Base-by-base conservation (phyloP, 2,113 vertebrate genomes). In the Condylura cristata region DNA sequence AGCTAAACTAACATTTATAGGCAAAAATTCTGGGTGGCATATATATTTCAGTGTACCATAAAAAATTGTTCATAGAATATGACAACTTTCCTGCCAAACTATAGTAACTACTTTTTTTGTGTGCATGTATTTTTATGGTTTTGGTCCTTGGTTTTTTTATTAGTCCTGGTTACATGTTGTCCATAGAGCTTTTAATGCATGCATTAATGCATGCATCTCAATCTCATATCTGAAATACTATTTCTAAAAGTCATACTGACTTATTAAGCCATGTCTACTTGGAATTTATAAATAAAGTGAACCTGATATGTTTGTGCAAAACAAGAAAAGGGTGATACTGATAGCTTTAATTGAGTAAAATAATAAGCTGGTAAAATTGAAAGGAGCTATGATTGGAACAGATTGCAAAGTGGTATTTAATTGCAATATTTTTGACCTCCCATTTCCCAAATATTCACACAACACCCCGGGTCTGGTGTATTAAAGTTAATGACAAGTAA, bases 1-100 rank as follows among this genome's bases (percentile, higher is more conserved):
- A 80, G 48, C 74, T 93, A 68, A 93, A 86, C 66, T 87, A 93
- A 95, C 70, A 96, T 96, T 95, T 94, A 92, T 10, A 0, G 0
- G 22, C 41, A 58, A 56, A 41, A 39, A 39, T 30, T 78, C 71
- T 93, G 28, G 74, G 61, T 48, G 28, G 53, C 34, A 66, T 34
- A 88, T 20, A 53, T 65, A 90, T 37, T 81, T 94, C 85, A 92
- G 44, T 71, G 32, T 44, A 58, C 2, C 3, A 56, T 75, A 89
- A 53, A 28, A 80, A 70, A 28, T 24, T 90, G 22, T 56, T 72
- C 5, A 37, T 2, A 84, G 53, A 97, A 90, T 7, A 5, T 92
- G 80, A 70, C 63, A 4, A 88, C 63, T 76, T 83, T 58, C 78
- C 41, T 94, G 58, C 34, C 14, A 75, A 68, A 22, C 78, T 56